Conservation (phyloP, 2,113 vertebrate genomes). For the Mastomys coucha region DNA sequence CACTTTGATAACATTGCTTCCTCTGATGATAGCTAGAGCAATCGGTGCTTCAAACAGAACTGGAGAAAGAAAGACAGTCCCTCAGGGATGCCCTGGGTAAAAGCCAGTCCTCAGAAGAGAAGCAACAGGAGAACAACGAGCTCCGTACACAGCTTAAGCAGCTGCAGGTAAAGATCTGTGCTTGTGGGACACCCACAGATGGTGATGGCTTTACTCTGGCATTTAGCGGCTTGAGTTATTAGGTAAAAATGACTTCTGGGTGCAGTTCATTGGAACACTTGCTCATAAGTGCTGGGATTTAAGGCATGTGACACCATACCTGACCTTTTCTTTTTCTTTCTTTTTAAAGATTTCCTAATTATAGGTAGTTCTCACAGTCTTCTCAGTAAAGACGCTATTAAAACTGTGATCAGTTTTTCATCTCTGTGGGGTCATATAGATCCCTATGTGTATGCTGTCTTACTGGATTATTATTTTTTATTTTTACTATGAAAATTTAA, state of each 20-base stretch:
- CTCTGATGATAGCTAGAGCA: slow-evolving; percentile 86
- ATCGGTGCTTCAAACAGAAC: slow-evolving; percentile 88
- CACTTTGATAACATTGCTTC: slow-evolving; percentile 59
- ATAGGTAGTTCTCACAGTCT: slow-evolving; percentile 9
- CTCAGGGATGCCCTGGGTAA: slow-evolving; percentile 87
- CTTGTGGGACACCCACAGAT: neutral
- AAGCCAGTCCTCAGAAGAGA: slow-evolving; percentile 87
- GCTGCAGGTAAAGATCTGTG: slow-evolving; percentile 87
- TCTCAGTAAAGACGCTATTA: slow-evolving; percentile 36
- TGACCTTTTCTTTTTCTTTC: neutral
- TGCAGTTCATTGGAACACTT: neutral
- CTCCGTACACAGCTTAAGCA: slow-evolving; percentile 86
- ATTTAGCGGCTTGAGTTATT: slow-evolving; percentile 19
- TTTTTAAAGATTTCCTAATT: neutral
- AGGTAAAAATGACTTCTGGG: neutral
- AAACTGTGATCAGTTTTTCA: slow-evolving; percentile 31
- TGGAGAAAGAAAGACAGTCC: slow-evolving; percentile 89
- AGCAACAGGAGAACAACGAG: slow-evolving; percentile 86
- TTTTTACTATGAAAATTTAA: slow-evolving; percentile 46
- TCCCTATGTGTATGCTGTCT: neutral
- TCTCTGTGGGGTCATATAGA: neutral
- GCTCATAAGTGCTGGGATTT: neutral
- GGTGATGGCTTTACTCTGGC: neutral
- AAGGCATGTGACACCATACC: neutral
- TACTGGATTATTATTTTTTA: neutral